Evolutionary conservation across 35 echinoderm and acorn worm species (phyloP).

Genomic region (Ptychodera flava): DNA sequence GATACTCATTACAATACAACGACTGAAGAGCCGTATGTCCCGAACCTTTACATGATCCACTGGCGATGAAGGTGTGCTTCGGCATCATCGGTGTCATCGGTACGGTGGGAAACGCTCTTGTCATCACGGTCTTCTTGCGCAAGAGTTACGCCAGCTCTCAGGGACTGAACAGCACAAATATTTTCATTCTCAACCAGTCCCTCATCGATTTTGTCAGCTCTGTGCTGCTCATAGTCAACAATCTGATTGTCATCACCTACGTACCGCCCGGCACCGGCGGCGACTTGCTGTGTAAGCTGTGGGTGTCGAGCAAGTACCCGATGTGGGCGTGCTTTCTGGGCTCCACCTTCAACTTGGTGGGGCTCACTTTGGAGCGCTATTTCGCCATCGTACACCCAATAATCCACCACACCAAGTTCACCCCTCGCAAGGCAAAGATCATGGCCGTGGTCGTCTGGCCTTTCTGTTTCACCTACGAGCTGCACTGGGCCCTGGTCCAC

Average conservation of each 20-base stretch:
- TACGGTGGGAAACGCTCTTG: constrained; percentile 59
- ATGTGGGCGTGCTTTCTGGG: constrained; percentile 76
- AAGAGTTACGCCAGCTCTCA: not conserved
- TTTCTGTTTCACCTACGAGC: constrained; percentile 51
- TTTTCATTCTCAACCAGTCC: constrained; percentile 78
- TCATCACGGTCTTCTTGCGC: constrained; percentile 58
- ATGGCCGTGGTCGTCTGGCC: constrained; percentile 49
- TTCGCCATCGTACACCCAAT: constrained; percentile 66
- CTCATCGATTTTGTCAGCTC: constrained; percentile 78
- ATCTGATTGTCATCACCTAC: constrained; percentile 9
- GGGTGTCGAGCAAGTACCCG: constrained; percentile 49
- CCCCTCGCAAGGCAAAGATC: constrained; percentile 31
- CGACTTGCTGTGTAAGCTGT: constrained; percentile 50
- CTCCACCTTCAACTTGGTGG: constrained; percentile 64
- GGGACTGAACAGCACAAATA: constrained; percentile 28
- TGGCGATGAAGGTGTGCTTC: constrained; percentile 34
- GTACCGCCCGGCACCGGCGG: constrained; percentile 11
- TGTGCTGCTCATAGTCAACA: constrained; percentile 57
- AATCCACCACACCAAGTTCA: constrained; percentile 56
- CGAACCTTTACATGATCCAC: not conserved
- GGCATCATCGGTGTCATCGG: constrained; percentile 63
- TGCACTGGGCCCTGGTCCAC: constrained; percentile 55
- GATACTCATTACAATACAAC: not conserved
- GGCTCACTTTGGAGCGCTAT: constrained; percentile 65
- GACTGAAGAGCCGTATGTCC: not conserved